phyloP scores from a whole-genome alignment of 2,888 invertebrate genomes.

The Napeogenes sylphis region DNA sequence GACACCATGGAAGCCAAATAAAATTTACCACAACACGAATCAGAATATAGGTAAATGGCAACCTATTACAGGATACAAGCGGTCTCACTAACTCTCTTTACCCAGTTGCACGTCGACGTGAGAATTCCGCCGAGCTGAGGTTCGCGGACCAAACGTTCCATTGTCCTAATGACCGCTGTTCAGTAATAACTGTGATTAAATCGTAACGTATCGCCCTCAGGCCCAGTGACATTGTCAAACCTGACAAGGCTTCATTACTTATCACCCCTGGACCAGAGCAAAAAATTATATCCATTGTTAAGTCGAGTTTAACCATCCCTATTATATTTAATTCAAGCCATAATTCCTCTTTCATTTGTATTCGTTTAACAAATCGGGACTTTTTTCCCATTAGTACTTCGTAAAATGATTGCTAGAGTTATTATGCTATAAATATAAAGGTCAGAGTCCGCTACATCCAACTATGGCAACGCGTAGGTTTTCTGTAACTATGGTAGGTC shows the following conservation, averaged over 20 bases:
- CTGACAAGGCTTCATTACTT: constrained; percentile 40
- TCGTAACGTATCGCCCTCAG: constrained; percentile 35
- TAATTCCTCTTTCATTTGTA: constrained; percentile 7
- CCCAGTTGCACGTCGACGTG: constrained; percentile 32
- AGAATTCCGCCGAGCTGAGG: constrained; percentile 42
- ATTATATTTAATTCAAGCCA: constrained; percentile 18
- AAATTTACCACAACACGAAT: background rate
- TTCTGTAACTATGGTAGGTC: constrained; percentile 41
- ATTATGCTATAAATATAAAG: constrained; percentile 37
- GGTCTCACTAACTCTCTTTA: background rate
- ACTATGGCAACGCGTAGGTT: constrained; percentile 34
- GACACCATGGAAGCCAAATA: constrained; percentile 5
- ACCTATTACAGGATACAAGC: constrained; percentile 9
- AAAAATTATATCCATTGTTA: constrained; percentile 21
- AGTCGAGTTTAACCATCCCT: constrained; percentile 15
- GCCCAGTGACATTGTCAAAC: constrained; percentile 21
- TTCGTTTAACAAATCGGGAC: constrained; percentile 12
- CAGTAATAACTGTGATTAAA: constrained; percentile 65
- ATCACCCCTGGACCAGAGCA: constrained; percentile 32
- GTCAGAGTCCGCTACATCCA: constrained; percentile 35
- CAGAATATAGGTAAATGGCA: constrained; percentile 5
- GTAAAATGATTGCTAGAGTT: background rate
- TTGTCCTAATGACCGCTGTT: constrained; percentile 40
- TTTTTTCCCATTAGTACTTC: constrained; percentile 2
- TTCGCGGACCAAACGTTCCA: constrained; percentile 33